These are phyloP conservation scores for Pangasius djambal DNA, from an alignment of 2,797 vertebrate species.

Conservation along the genomic window DNA sequence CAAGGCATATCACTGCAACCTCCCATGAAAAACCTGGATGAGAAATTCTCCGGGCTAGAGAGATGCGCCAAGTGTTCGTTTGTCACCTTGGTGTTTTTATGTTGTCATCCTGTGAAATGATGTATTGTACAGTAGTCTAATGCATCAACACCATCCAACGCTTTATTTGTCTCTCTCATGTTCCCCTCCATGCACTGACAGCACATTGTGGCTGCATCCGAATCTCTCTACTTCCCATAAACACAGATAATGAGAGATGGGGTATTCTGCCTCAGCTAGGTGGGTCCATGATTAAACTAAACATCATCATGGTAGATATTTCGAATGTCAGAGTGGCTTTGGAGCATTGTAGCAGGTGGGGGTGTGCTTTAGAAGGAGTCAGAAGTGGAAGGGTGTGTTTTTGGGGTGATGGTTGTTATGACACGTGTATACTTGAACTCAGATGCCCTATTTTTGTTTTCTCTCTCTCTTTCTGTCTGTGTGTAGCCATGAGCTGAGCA, in stretches of 20 bases:
- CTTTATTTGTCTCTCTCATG: conserved; percentile 41
- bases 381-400: neutral
- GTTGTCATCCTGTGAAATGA: conserved; percentile 32
- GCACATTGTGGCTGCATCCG: conserved; percentile 50
- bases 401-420: neutral
- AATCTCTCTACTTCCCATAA: conserved; percentile 57
- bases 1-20: neutral
- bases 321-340: conserved; percentile 37
- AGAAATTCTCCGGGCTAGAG: neutral
- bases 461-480: neutral
- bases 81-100: conserved; percentile 40
- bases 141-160: neutral
- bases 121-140: conserved; percentile 17
- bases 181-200: conserved; percentile 58
- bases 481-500: neutral
- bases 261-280: conserved; percentile 37
- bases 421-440: neutral
- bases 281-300: conserved; percentile 60
- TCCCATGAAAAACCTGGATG: conserved; percentile 13
- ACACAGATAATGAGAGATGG: conserved; percentile 46
- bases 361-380: neutral
- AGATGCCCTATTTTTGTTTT: neutral
- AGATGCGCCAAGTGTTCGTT: neutral
- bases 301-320: conserved; percentile 60
- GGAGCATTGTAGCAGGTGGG: conserved; percentile 22